Base-by-base conservation (phyloP, 2,113 vertebrate species). In the Hyla sarda region DNA sequence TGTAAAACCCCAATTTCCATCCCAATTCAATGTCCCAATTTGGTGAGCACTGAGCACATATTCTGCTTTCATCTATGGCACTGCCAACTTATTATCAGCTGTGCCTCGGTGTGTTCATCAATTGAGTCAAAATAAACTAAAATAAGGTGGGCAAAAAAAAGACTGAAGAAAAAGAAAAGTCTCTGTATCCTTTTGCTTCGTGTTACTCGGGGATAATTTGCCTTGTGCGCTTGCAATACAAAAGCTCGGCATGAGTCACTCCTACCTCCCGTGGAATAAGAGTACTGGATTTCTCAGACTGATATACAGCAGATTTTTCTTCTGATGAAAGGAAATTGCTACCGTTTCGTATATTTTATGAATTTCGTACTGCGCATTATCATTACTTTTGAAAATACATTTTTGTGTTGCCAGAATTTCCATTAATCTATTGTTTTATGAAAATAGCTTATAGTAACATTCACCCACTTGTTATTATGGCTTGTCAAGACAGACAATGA, bases 181-280 rank as follows among this genome's bases (percentile, higher is more conserved):
- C 14, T 2, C 25, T 16, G n/a, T 21, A 37, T 71, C 74, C n/a
- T 58, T 54, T 75, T 76, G 41, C 56, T 67, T 16, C 4, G 34
- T 30, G 37, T 84, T 77, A 23, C 47, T 28, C 21, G 10, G 65
- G 62, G 47, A 80, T 80, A 78, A 79, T 85, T 79, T 85, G 30
- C 69, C 73, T 69, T 78, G 23, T 37, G 60, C 30, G 58, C 19
- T 47, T 37, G 62, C 14, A 32, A 58, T 79, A 80, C 50, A 86
- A 45, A 72, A 45, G 62, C 84, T 80, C 32, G 23, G 19, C 75
- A 28, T 54, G 84, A 71, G 48, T 60, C 52, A 17, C 32, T 56
- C 69, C 69, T 28, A 47, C 82, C 67, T 58, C 71, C 37, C 37
- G 14, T 28, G 28, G 41, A 84, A 62, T 58, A 77, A 47, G 45